Percentiles rank a stretch among this genome's conserved stretches.
phyloP scores from a whole-genome alignment of 2,797 vertebrate genomes.

The Columba guinea region DNA sequence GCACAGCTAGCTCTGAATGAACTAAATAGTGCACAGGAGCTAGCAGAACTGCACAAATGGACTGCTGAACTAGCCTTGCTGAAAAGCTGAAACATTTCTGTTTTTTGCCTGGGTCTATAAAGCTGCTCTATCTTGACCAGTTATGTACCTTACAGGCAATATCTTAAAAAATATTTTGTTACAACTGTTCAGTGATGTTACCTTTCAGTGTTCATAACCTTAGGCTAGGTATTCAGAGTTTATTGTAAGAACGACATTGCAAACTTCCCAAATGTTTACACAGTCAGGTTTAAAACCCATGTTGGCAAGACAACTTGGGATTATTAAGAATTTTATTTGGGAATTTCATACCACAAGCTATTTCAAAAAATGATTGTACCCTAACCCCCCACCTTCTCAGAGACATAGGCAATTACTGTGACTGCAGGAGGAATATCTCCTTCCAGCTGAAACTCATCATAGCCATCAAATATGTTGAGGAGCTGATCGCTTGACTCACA shows the following conservation, averaged over 20 bases:
- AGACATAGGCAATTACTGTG: neutral
- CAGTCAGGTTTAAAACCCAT: neutral
- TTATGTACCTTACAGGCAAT: neutral
- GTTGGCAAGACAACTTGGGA: neutral
- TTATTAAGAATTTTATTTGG: neutral
- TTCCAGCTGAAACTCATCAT: conserved; percentile 8
- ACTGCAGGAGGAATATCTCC: neutral
- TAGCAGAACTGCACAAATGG: neutral
- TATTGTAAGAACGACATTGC: neutral
- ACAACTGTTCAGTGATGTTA: neutral
- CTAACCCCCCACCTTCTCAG: neutral
- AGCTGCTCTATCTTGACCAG: neutral
- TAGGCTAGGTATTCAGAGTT: neutral
- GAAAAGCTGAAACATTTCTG: neutral
- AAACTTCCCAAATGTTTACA: neutral
- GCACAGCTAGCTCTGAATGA: neutral
- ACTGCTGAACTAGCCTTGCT: neutral
- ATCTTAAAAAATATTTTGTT: neutral
- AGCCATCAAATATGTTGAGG: neutral
- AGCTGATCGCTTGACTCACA: neutral
- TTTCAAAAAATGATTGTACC: neutral
- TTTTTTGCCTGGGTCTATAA: neutral
- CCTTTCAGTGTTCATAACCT: neutral
- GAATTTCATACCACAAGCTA: neutral
- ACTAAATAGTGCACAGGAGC: neutral